Evolutionary conservation across 2,888 invertebrate species (phyloP).

Genomic region (Deilephila porcellus): DNA sequence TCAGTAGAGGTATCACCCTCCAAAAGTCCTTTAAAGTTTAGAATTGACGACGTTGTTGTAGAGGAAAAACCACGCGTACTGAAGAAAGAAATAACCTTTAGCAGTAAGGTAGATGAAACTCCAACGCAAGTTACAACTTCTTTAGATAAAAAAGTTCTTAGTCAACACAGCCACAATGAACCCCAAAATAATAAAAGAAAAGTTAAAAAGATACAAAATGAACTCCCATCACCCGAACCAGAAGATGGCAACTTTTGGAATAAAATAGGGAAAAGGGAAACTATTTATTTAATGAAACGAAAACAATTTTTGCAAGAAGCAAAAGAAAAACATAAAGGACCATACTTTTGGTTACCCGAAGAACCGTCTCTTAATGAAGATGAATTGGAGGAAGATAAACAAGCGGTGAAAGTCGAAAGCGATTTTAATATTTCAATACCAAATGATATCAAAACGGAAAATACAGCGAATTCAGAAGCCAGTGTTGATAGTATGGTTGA

Average conservation of each 20-base stretch:
- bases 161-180: constrained; percentile 50
- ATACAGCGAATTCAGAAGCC: background rate
- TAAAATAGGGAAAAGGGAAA: constrained; percentile 87
- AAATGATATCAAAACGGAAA: constrained; percentile 10
- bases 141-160: constrained; percentile 38
- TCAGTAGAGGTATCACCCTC: constrained; percentile 81
- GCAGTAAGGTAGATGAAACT: constrained; percentile 60
- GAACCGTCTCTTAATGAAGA: constrained; percentile 43
- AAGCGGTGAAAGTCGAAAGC: constrained; percentile 25
- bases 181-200: constrained; percentile 51
- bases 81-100: constrained; percentile 73
- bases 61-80: constrained; percentile 78
- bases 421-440: background rate
- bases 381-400: constrained; percentile 36
- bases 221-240: constrained; percentile 66
- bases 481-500: background rate
- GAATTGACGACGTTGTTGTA: constrained; percentile 84
- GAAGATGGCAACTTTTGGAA: constrained; percentile 87
- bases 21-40: constrained; percentile 79
- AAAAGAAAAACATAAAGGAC: constrained; percentile 66
- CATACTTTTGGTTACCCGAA: constrained; percentile 73
- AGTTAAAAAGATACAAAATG: constrained; percentile 46
- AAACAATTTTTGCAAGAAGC: constrained; percentile 79
- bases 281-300: constrained; percentile 85
- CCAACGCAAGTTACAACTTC: constrained; percentile 39